Percentiles rank a stretch among this genome's conserved stretches.
phyloP scores from a whole-genome alignment of 1,140 invertebrate species.

The Camponotus vicinus region DNA sequence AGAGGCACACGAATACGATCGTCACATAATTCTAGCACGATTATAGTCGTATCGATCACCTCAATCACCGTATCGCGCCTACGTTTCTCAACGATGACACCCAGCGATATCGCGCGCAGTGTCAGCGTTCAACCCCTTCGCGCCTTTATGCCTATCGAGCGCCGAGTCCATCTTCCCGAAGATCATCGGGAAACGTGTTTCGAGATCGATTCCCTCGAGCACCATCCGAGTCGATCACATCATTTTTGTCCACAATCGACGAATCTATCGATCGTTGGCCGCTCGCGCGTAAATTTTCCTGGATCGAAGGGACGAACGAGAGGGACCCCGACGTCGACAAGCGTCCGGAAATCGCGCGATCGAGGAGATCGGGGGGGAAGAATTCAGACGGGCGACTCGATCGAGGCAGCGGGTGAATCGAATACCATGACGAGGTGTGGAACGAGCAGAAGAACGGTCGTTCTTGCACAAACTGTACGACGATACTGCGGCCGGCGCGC shows the following conservation, averaged over 20 bases:
- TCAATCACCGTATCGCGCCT: not conserved
- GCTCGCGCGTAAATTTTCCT: not conserved
- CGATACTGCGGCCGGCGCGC: conserved; percentile 48
- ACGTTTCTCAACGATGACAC: not conserved
- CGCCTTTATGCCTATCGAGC: not conserved
- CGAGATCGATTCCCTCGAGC: not conserved
- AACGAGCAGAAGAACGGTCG: not conserved
- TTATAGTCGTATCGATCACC: not conserved
- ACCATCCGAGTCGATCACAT: conserved; percentile 5
- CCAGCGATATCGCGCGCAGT: not conserved
- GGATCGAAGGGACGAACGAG: not conserved
- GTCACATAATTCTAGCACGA: conserved; percentile 42
- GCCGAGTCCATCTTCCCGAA: not conserved
- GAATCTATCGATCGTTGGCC: not conserved
- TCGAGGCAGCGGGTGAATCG: conserved; percentile 11
- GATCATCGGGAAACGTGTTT: not conserved
- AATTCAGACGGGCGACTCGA: too few species aligned
- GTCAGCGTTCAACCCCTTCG: not conserved
- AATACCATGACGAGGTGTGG: conserved; percentile 5
- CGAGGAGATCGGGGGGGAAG: not conserved
- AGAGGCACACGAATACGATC: not conserved
- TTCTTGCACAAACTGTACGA: conserved; percentile 49
- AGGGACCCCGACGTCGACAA: not conserved
- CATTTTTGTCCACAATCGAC: not conserved
- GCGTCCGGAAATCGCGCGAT: not conserved